Conservation (phyloP, 2,113 vertebrate species). For the Apteryx mantelli region DNA sequence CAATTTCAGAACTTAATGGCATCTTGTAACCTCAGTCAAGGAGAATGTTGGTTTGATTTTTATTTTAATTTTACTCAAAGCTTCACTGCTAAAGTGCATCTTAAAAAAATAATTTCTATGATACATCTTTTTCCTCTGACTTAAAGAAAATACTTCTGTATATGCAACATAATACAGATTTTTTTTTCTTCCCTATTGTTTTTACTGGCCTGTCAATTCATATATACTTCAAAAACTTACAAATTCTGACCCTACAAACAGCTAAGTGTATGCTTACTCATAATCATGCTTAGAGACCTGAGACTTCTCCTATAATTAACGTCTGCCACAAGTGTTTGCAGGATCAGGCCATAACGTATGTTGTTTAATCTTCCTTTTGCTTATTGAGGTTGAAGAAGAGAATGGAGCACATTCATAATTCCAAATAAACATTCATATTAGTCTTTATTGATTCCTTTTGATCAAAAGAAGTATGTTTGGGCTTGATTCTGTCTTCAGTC, state of each 20-base stretch:
- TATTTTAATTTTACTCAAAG: background rate
- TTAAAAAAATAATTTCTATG: background rate
- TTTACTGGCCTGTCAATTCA: background rate
- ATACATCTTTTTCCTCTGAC: background rate
- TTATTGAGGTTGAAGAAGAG: background rate
- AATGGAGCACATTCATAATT: background rate
- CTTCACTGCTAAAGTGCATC: background rate
- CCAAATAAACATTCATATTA: constrained; percentile 47
- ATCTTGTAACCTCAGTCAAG: constrained; percentile 13
- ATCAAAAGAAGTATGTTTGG: constrained; percentile 10
- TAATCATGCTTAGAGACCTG: background rate
- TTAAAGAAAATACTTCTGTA: background rate
- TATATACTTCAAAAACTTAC: background rate
- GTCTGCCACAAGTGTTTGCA: background rate
- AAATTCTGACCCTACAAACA: background rate
- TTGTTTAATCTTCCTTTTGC: constrained; percentile 25
- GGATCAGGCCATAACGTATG: background rate
- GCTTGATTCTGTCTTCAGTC: background rate
- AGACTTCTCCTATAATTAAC: constrained; percentile 12
- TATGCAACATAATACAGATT: background rate
- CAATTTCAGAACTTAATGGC: background rate
- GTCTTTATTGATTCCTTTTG: constrained; percentile 38
- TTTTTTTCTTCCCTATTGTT: background rate
- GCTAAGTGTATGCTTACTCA: background rate
- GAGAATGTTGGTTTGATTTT: constrained; percentile 5